phyloP scores from a whole-genome alignment of 2,797 vertebrate species.

The Megalops cyprinoides region DNA sequence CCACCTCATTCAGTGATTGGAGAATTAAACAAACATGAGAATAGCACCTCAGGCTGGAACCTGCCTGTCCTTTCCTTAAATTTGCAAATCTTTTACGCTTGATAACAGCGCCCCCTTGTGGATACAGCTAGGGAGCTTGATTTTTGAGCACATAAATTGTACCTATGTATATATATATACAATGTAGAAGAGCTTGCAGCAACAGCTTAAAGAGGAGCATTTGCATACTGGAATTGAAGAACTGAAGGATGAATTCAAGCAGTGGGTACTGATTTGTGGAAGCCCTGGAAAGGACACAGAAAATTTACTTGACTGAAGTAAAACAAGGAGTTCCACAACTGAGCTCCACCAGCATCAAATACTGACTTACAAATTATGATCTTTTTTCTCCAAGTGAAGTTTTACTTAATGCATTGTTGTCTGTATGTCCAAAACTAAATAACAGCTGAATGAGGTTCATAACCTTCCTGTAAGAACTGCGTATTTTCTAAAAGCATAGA shows the following conservation, averaged over 20 bases:
- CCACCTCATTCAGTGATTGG: constrained; percentile 25
- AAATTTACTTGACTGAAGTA: not conserved
- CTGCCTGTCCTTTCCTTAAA: not conserved
- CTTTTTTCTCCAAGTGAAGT: not conserved
- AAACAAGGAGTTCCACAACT: not conserved
- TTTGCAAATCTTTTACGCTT: constrained; percentile 15
- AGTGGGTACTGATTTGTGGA: not conserved
- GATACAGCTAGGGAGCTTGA: constrained; percentile 6
- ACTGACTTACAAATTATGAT: no score
- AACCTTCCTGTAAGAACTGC: no score
- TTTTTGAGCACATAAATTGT: not conserved
- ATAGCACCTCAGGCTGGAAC: not conserved
- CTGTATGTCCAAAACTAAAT: not conserved
- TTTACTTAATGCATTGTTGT: not conserved
- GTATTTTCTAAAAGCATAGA: no score
- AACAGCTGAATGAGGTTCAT: not conserved
- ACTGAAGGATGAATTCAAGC: not conserved
- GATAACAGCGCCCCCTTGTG: constrained; percentile 53
- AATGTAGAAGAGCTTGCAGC: not conserved
- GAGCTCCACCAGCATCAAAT: not conserved
- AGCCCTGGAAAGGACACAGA: not conserved
- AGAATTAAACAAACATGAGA: constrained; percentile 34
- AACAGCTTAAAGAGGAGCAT: not conserved
- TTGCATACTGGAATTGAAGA: no score
- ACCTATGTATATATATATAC: not conserved